Percentiles rank a stretch among this genome's conserved stretches.
These are phyloP conservation scores for Ennomos fuscantarius DNA, from an alignment of 2,888 invertebrate genomes.

Conservation along the genomic window DNA sequence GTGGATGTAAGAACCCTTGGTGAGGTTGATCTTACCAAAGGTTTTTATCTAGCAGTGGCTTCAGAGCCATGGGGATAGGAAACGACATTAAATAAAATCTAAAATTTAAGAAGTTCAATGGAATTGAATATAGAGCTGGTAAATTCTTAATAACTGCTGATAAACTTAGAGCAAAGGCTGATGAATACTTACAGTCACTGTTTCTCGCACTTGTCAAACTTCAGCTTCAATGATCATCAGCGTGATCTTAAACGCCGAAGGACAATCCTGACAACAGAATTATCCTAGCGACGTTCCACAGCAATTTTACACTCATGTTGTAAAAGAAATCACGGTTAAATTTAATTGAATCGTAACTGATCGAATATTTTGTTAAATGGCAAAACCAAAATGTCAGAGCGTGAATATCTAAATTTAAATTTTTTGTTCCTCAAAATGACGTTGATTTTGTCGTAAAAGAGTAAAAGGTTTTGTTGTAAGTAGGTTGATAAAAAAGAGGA, in stretches of 20 bases:
- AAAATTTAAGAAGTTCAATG: too few relatives aligned
- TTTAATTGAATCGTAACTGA: constrained; percentile 17
- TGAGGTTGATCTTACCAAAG: too few relatives aligned
- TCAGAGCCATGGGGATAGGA: too few relatives aligned
- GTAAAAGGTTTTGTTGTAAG: constrained; percentile 5
- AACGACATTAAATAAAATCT: too few relatives aligned
- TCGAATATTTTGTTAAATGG: constrained; percentile 13
- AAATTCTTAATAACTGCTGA: background rate
- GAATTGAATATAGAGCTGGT: too few relatives aligned
- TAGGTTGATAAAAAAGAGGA: background rate
- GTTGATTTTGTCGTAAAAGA: constrained; percentile 5
- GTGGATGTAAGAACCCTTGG: too few relatives aligned
- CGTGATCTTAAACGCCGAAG: constrained; percentile 55
- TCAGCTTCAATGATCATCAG: constrained; percentile 14
- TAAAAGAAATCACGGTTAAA: constrained; percentile 33
- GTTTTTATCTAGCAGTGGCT: too few relatives aligned
- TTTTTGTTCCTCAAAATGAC: constrained; percentile 36
- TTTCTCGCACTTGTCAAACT: constrained; percentile 11
- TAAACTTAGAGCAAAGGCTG: background rate
- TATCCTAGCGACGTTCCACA: constrained; percentile 75
- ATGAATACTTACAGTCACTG: constrained; percentile 37
- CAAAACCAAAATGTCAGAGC: constrained; percentile 10
- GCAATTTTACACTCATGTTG: constrained; percentile 71
- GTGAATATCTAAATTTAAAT: constrained; percentile 57
- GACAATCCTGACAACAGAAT: constrained; percentile 70